Evolutionary conservation across 2,888 invertebrate genomes (phyloP).

Genomic region (Drosophila prolongata): DNA sequence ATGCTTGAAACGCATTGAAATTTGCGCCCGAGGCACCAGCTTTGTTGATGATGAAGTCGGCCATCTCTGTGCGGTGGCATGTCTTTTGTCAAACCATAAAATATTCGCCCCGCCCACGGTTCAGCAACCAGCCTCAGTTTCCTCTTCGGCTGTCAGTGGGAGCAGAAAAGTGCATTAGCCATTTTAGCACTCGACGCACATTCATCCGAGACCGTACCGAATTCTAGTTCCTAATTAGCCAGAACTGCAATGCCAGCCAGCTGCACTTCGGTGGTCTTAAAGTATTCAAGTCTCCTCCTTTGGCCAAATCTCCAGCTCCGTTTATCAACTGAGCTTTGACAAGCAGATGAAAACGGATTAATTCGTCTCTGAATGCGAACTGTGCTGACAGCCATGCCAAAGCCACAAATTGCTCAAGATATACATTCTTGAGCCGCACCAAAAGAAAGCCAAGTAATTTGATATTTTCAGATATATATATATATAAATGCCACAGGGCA

Average conservation of each 20-base stretch:
- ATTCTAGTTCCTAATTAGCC: slow-evolving; percentile 37
- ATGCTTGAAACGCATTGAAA: slow-evolving; percentile 78
- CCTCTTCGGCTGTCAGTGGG: slow-evolving; percentile 18
- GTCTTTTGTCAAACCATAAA: slow-evolving; percentile 47
- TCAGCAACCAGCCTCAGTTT: slow-evolving; percentile 21
- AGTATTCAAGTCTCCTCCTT: slow-evolving; percentile 21
- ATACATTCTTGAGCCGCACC: slow-evolving; percentile 14
- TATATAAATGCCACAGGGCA: not conserved
- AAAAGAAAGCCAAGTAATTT: slow-evolving; percentile 48
- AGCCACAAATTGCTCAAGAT: slow-evolving; percentile 47
- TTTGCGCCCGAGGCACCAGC: slow-evolving; percentile 60
- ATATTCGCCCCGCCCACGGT: slow-evolving; percentile 16
- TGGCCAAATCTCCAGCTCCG: slow-evolving; percentile 9
- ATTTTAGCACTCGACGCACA: slow-evolving; percentile 37
- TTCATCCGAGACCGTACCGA: slow-evolving; percentile 17
- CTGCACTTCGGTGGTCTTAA: slow-evolving; percentile 38
- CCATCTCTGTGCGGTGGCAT: slow-evolving; percentile 40
- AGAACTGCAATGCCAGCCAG: slow-evolving; percentile 18
- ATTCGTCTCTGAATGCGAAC: slow-evolving; percentile 37
- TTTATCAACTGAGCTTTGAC: slow-evolving; percentile 22
- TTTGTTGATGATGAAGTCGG: slow-evolving; percentile 71
- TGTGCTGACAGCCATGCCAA: slow-evolving; percentile 48
- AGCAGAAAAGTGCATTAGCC: slow-evolving; percentile 45
- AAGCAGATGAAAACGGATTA: slow-evolving; percentile 48
- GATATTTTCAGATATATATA: slow-evolving; percentile 34